These are phyloP conservation scores for Habropoda laboriosa DNA, from an alignment of 1,140 invertebrate species.

Conservation along the genomic window DNA sequence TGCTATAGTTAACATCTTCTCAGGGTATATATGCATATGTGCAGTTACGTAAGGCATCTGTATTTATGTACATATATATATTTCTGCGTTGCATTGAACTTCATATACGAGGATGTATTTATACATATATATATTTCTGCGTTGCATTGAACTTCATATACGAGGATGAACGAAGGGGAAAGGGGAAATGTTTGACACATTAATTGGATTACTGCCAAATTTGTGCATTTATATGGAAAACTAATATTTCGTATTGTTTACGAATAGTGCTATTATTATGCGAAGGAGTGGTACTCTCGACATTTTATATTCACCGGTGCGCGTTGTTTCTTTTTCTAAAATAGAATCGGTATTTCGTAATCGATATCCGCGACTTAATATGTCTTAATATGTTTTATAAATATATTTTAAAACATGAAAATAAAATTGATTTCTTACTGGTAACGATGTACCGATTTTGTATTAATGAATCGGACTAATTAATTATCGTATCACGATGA, in stretches of 20 bases:
- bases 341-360: constrained; percentile 39
- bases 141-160: neutral
- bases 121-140: neutral
- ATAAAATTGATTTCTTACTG: neutral
- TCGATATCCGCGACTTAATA: neutral
- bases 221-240: neutral
- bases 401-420: neutral
- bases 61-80: neutral
- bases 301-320: neutral
- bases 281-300: neutral
- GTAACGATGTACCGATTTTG: neutral
- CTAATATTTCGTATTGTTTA: neutral
- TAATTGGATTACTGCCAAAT: neutral
- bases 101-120: neutral
- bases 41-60: constrained; percentile 1
- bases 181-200: neutral
- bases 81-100: neutral
- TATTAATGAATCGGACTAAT: neutral
- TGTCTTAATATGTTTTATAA: neutral
- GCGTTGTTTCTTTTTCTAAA: constrained; percentile 17
- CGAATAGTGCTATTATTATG: neutral
- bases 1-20: too few species aligned
- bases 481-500: neutral
- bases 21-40: neutral
- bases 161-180: neutral